Evolutionary conservation across 2,888 invertebrate genomes (phyloP).

Genomic region (Marasmarcha lunaedactyla): DNA sequence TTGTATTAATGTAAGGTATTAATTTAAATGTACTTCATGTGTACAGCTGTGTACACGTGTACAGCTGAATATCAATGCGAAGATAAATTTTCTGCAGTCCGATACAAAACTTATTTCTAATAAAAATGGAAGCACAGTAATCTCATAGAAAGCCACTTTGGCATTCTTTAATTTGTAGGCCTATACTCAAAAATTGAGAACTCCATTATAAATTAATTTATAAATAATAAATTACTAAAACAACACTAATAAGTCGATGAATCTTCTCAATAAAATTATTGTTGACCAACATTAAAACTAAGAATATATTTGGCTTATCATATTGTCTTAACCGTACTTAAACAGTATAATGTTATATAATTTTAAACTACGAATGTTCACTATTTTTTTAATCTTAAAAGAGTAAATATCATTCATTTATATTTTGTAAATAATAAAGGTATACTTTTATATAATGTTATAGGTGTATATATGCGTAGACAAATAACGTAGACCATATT

Average conservation of each 20-base stretch:
- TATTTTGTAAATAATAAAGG: neutral
- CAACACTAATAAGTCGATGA: neutral
- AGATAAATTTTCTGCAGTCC: no score
- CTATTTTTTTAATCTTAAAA: slow-evolving; percentile 18
- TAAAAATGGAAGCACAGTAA: slow-evolving; percentile 24
- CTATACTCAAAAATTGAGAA: neutral
- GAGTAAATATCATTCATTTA: neutral
- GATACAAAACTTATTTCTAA: no score
- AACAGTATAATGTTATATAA: neutral
- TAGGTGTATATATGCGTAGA: neutral
- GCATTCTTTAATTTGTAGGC: neutral
- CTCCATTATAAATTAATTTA: no score
- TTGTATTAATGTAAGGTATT: no score
- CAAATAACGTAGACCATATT: neutral
- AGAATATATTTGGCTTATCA: neutral
- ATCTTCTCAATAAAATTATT: neutral
- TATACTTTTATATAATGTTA: neutral
- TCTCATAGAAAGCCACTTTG: slow-evolving; percentile 4
- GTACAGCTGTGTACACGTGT: no score
- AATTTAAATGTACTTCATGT: no score
- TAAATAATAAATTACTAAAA: neutral
- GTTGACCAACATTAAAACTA: neutral
- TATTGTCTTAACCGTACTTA: no score
- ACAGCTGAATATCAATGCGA: no score
- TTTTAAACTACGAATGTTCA: slow-evolving; percentile 27